Conservation (phyloP, 2,888 invertebrate species). For the Caenorhabditis angaria region DNA sequence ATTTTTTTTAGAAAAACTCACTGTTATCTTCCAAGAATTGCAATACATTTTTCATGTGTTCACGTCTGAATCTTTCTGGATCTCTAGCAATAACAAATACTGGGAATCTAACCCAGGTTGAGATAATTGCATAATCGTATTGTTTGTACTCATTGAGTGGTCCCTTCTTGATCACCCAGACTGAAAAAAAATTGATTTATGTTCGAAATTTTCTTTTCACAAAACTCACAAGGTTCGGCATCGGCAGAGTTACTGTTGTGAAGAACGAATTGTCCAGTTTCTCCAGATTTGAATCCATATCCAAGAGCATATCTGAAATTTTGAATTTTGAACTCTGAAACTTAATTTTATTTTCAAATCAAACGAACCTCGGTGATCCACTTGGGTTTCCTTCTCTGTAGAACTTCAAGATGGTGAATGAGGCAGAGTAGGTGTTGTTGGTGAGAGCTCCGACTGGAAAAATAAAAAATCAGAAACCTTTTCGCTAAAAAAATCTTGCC, state of each 20-base stretch:
- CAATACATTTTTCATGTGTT: constrained; percentile 72
- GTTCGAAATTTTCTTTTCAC: background rate
- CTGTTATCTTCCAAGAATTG: constrained; percentile 72
- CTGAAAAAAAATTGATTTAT: constrained; percentile 52
- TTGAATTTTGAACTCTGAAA: background rate
- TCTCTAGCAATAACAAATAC: constrained; percentile 73
- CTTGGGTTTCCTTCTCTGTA: constrained; percentile 73
- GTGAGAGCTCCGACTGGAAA: constrained; percentile 72
- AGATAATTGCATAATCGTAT: constrained; percentile 72
- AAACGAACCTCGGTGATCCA: constrained; percentile 71
- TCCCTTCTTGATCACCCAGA: constrained; percentile 73
- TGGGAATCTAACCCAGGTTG: constrained; percentile 71
- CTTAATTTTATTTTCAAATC: background rate
- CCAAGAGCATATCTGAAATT: constrained; percentile 66
- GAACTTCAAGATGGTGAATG: constrained; percentile 72
- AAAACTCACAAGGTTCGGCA: constrained; percentile 70
- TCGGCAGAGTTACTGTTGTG: constrained; percentile 72
- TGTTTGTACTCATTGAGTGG: constrained; percentile 73
- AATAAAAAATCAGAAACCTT: background rate
- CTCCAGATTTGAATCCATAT: constrained; percentile 72
- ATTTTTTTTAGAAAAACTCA: constrained; percentile 39
- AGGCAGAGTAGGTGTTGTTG: constrained; percentile 72
- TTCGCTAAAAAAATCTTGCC: background rate
- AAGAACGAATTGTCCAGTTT: constrained; percentile 72
- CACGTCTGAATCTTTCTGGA: constrained; percentile 68